A percentile compares a stretch with the other conserved stretches of the same genome.
Evolutionary conservation across 1,140 invertebrate genomes (phyloP).

Genomic region (Protaetia brevitarsis): DNA sequence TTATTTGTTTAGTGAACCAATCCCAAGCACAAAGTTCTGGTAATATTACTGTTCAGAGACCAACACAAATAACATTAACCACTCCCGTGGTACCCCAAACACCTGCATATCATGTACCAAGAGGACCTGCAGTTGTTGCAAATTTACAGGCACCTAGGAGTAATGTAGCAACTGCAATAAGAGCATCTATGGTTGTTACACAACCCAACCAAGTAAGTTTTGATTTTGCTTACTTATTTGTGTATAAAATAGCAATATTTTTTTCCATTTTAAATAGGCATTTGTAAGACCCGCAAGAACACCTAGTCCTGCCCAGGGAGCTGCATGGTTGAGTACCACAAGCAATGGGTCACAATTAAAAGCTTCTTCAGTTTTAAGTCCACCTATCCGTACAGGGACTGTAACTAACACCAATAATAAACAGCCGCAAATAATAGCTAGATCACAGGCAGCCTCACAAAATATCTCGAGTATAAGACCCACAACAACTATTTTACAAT

Average conservation of each 20-base stretch:
- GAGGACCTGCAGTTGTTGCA: slow-evolving; percentile 47
- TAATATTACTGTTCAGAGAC: slow-evolving; percentile 41
- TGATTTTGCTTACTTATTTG: neutral
- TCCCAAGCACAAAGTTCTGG: slow-evolving; percentile 38
- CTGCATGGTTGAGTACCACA: slow-evolving; percentile 43
- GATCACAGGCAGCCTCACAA: slow-evolving; percentile 36
- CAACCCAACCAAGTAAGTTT: slow-evolving; percentile 34
- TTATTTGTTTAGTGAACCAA: slow-evolving; percentile 26
- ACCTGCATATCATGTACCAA: slow-evolving; percentile 45
- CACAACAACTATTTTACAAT: slow-evolving; percentile 43
- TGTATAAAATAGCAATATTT: neutral
- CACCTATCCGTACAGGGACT: slow-evolving; percentile 42
- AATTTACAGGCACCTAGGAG: slow-evolving; percentile 47
- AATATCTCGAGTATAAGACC: slow-evolving; percentile 39
- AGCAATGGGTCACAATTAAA: slow-evolving; percentile 46
- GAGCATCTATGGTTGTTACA: slow-evolving; percentile 43
- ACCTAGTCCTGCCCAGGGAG: slow-evolving; percentile 45
- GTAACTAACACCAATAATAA: slow-evolving; percentile 32
- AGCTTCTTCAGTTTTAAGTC: slow-evolving; percentile 41
- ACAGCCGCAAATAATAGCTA: slow-evolving; percentile 40
- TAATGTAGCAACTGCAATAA: slow-evolving; percentile 42
- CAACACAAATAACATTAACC: slow-evolving; percentile 45
- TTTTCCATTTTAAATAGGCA: slow-evolving; percentile 17
- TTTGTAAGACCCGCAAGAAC: slow-evolving; percentile 39
- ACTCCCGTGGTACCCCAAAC: slow-evolving; percentile 35